These are phyloP conservation scores for Plagodis pulveraria DNA, from an alignment of 2,888 invertebrate species.

Conservation along the genomic window DNA sequence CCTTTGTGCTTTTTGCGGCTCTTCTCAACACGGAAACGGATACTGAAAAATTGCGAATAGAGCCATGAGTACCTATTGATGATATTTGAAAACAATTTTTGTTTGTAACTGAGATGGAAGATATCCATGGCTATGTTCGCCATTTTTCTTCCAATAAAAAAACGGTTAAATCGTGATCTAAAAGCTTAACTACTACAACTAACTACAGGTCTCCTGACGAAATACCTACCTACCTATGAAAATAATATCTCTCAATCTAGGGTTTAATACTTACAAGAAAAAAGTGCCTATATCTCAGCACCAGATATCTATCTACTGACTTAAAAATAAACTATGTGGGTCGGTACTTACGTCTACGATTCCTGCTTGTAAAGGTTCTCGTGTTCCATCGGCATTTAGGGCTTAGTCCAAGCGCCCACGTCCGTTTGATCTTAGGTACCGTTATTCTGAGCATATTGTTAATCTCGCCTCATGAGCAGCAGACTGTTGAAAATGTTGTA, in stretches of 20 bases:
- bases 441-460: constrained; percentile 52
- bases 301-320: not conserved
- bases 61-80: constrained; percentile 43
- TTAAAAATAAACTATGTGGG: not conserved
- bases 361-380: constrained; percentile 42
- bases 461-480: constrained; percentile 33
- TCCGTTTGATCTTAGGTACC: constrained; percentile 52
- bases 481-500: constrained; percentile 14
- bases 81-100: not conserved
- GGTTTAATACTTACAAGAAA: no score
- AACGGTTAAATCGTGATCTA: not conserved
- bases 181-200: no score
- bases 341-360: constrained; percentile 52
- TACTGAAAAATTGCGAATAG: constrained; percentile 62
- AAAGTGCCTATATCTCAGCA: not conserved
- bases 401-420: constrained; percentile 44
- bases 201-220: no score
- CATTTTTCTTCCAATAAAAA: constrained; percentile 42
- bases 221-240: no score
- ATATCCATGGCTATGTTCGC: constrained; percentile 49
- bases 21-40: constrained; percentile 29
- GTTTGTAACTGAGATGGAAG: not conserved
- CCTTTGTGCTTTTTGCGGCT: constrained; percentile 39
- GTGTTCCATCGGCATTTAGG: constrained; percentile 48
- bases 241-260: no score